These are phyloP conservation scores for Hestina assimilis DNA, from an alignment of 1,140 invertebrate species.

Conservation along the genomic window DNA sequence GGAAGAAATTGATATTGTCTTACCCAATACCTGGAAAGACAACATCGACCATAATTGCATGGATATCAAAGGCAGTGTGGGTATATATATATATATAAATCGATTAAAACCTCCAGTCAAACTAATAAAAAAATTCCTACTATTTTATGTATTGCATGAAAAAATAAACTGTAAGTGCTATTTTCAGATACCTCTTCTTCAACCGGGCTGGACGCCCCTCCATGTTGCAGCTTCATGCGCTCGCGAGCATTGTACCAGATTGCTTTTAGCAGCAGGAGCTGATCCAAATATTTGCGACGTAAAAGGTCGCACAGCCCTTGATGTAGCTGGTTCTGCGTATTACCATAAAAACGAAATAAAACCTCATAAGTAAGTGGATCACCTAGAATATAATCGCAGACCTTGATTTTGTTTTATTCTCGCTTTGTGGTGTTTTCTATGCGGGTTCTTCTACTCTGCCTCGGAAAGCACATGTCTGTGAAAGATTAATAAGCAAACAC, in stretches of 20 bases:
- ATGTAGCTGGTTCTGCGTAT: slow-evolving; percentile 68
- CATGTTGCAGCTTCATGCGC: slow-evolving; percentile 72
- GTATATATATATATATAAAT: slow-evolving; percentile 6
- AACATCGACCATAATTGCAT: slow-evolving; percentile 64
- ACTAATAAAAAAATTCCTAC: no score
- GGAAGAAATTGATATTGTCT: slow-evolving; percentile 36
- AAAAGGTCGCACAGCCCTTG: slow-evolving; percentile 68
- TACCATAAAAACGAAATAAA: slow-evolving; percentile 47
- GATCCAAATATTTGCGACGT: slow-evolving; percentile 64
- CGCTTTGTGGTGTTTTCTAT: no score
- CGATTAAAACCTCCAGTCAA: background rate
- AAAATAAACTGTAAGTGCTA: no score
- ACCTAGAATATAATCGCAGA: no score
- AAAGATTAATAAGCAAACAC: no score
- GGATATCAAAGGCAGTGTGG: slow-evolving; percentile 53
- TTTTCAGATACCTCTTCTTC: slow-evolving; percentile 57
- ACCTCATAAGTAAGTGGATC: slow-evolving; percentile 45
- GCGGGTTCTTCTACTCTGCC: no score
- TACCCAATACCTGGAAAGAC: slow-evolving; percentile 62
- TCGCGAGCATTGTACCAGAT: slow-evolving; percentile 57
- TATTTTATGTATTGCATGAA: no score
- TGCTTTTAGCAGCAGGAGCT: slow-evolving; percentile 70
- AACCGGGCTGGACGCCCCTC: slow-evolving; percentile 68
- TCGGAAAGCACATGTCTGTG: no score
- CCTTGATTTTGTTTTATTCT: no score